Evolutionary conservation across 2,888 invertebrate genomes (phyloP), one percentile per base, ranked within the genome.

Genomic region (Pemphredon lugubris): DNA sequence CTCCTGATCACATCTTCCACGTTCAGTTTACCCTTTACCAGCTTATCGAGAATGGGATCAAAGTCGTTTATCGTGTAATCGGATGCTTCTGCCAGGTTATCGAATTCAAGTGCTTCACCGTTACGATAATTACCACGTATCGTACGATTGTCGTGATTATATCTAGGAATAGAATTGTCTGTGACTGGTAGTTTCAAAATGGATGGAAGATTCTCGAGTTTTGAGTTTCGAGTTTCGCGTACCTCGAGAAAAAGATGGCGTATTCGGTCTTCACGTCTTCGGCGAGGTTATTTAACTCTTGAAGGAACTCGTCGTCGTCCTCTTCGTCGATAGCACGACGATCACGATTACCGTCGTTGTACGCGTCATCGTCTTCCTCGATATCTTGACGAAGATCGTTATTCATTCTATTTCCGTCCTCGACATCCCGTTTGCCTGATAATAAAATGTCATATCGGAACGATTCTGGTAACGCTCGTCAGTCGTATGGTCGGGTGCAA

Each of bases 1-100:
- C 88, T 77, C 13, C 75, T 79, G 6, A 89, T 53, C 7, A 89
- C 69, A 26, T 89, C 88, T 5, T 87, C 83, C 0, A 89, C 79
- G 64, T 89, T 81, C 47, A 89, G 53, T 3, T 72, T 73, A 7
- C 86, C 86, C 53, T 75, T 83, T 14, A 87, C 79, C 4, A 84
- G 13, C 32, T 81, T 78, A 59, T 87, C 81, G 59, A 87, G 72
- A 16, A 73, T 83, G 1, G 79, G 75, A 75, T 89, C 87, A 21
- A 88, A 87, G 32, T 88, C 82, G 0, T 75, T 55, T 2, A 76
- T 39, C n/a, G 80, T 70, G 47, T 85, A 86, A 5, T 72, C 77
- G 1, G 72, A 71, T 30, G 60, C 45, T 21, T 79, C 61, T 7
- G 81, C 71, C 66, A 78, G 76, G 9, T 83, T 75, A 11, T 81